Evolutionary conservation across 2,113 vertebrate genomes (phyloP).

Genomic region (Prinia subflava): DNA sequence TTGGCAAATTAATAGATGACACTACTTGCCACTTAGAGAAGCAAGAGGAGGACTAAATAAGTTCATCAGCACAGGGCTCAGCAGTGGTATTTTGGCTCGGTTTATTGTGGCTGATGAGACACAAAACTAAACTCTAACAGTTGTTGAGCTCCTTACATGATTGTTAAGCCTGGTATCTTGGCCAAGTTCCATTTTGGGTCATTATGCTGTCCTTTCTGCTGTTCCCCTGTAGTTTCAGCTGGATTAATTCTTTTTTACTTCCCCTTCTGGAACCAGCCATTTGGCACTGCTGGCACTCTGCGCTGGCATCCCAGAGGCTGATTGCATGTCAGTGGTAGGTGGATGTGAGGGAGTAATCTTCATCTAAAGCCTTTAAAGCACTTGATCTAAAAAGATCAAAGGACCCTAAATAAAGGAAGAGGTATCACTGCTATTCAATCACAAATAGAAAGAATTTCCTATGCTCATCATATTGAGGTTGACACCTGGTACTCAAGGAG

Average conservation of each 20-base stretch:
- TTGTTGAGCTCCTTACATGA: conserved; percentile 21
- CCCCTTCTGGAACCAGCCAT: neutral
- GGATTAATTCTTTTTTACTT: conserved; percentile 38
- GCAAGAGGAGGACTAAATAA: neutral
- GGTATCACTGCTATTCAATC: conserved; percentile 7
- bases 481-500: neutral
- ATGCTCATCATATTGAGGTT: neutral
- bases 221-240: conserved; percentile 34
- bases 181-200: conserved; percentile 41
- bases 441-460: conserved; percentile 16
- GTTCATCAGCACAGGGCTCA: neutral
- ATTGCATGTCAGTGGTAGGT: conserved; percentile 7
- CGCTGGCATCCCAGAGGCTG: conserved; percentile 20
- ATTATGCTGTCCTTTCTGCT: conserved; percentile 48
- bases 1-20: conserved; percentile 62
- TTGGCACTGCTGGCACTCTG: conserved; percentile 16
- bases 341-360: conserved; percentile 10
- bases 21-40: conserved; percentile 48
- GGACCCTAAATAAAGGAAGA: neutral
- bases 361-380: conserved; percentile 27
- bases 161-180: conserved; percentile 27
- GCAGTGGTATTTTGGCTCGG: conserved; percentile 5
- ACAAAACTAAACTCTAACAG: conserved; percentile 13
- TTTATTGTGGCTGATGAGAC: conserved; percentile 3
- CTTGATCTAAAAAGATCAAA: conserved; percentile 56